Percentiles rank a stretch among this genome's conserved stretches.
These are phyloP conservation scores for Marisa cornuarietis DNA, from an alignment of 1,140 invertebrate genomes.

Conservation along the genomic window DNA sequence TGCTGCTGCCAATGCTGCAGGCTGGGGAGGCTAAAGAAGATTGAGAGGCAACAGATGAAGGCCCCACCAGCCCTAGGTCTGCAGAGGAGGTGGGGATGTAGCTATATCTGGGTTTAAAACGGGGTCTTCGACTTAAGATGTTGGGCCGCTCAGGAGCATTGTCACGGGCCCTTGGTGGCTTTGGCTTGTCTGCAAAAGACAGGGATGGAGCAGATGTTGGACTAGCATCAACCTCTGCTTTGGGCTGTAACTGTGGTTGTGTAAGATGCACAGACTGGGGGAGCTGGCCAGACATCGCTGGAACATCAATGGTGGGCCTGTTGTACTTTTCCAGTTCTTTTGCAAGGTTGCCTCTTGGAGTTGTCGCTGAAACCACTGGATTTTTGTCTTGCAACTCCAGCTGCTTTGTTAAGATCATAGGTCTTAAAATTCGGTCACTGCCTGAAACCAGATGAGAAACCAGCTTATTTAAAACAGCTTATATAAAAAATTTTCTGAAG, in stretches of 20 bases:
- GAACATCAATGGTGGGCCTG: slow-evolving; percentile 30
- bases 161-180: slow-evolving; percentile 26
- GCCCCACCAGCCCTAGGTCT: neutral
- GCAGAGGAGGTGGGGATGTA: slow-evolving; percentile 66
- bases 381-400: slow-evolving; percentile 57
- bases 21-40: slow-evolving; percentile 10
- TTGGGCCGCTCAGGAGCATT: slow-evolving; percentile 54
- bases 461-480: slow-evolving; percentile 1
- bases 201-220: neutral
- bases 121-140: slow-evolving; percentile 55
- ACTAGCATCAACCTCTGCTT: neutral
- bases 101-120: slow-evolving; percentile 76
- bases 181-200: neutral
- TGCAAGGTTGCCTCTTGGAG: slow-evolving; percentile 62
- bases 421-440: slow-evolving; percentile 63
- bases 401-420: slow-evolving; percentile 67
- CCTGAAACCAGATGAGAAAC: slow-evolving; percentile 33
- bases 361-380: slow-evolving; percentile 52
- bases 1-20: neutral
- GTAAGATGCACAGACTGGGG: neutral
- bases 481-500: too few species aligned
- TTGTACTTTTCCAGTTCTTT: slow-evolving; percentile 67
- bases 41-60: neutral
- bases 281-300: neutral
- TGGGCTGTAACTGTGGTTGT: neutral